Evolutionary conservation across 1,140 invertebrate species (phyloP).

Genomic region (Procambarus virginalis): DNA sequence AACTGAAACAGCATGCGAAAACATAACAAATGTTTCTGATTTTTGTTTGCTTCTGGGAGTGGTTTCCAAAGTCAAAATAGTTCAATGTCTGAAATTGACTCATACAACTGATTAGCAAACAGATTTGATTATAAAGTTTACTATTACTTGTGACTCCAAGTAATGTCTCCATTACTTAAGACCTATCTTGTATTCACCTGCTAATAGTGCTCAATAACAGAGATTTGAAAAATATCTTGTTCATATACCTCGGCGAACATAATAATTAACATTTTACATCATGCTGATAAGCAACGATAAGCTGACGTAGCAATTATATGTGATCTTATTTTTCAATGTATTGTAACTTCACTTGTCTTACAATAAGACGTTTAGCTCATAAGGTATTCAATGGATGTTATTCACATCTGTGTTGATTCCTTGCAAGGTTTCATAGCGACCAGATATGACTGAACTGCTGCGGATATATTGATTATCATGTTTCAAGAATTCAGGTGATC

Average conservation of each 20-base stretch:
- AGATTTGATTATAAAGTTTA: constrained; percentile 15
- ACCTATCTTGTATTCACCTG: constrained; percentile 23
- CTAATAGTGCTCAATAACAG: constrained; percentile 38
- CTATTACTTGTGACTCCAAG: constrained; percentile 42
- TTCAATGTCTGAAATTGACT: constrained; percentile 38
- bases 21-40: constrained; percentile 43
- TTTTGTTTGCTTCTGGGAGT: constrained; percentile 35
- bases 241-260: constrained; percentile 47
- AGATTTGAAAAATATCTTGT: neutral
- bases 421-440: no score
- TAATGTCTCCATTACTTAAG: neutral
- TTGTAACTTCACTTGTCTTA: no score
- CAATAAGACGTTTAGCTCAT: no score
- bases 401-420: no score
- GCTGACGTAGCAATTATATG: no score
- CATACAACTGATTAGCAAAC: constrained; percentile 49
- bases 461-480: no score
- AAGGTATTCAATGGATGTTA: no score
- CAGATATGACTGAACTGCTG: no score
- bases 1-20: constrained; percentile 17
- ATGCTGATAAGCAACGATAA: no score
- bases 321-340: no score
- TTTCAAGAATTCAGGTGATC: no score
- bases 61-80: constrained; percentile 43
- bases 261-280: constrained; percentile 22